Base-by-base conservation (phyloP, 1,140 invertebrate genomes). In the Brachionus plicatilis region DNA sequence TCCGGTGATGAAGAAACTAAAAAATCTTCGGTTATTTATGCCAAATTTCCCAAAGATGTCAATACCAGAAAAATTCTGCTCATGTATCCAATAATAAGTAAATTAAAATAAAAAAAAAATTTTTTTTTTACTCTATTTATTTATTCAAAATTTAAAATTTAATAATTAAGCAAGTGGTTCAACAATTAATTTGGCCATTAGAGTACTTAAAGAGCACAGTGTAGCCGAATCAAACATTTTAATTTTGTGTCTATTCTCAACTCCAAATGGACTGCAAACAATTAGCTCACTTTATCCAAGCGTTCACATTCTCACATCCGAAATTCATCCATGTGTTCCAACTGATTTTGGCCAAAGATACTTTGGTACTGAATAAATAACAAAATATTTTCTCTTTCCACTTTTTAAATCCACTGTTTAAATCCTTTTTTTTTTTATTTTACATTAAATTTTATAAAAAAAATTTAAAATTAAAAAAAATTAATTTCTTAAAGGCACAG, bases 1-100 rank as follows among this genome's bases (percentile, higher is more conserved):
- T 37, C 47, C 56, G 96, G 94, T 87, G 95, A 98, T 91, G 93
- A 93, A 47, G 96, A 98, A 86, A 98, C 95, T 0, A 96, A 98
- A 86, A 95, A 97, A 89, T 96, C 97, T 9, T 93, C 93, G 88
- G 96, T 99, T 20, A 95, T 99, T 1, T 99, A 99, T 91, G 96
- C 97, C 5, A 95, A 98, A 89, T 96, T 99, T 89, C 97, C 96
- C 1, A 94, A 96, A 87, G 97, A 99, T 88, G 96, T 99, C 86
- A 90, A 93, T 1, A 91, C 93, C 65, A 91, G 96, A 86, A 95
- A 96, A 91, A 95, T 92, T 14, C 91, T 99, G n/a, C 91, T 99
- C 0, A 96, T 99, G 94, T 99, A 98, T 90, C 96, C 96, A 20
- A 98, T 98, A 80, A 96, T 98, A 95, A 96, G 95, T 93, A 87